Conservation (phyloP, 1,140 invertebrate species). For the Bombyx mandarina region DNA sequence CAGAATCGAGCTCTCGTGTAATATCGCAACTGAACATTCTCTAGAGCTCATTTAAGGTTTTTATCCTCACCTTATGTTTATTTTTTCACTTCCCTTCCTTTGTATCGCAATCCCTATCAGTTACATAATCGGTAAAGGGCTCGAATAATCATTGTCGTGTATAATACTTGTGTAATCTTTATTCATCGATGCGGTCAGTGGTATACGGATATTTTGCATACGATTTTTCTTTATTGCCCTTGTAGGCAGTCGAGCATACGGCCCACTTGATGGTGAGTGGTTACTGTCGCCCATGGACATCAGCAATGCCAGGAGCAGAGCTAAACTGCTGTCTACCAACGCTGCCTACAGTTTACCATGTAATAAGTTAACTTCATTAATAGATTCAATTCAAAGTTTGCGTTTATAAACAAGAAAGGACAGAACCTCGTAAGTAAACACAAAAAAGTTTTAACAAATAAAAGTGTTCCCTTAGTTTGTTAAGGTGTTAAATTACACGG, state of each 20-base stretch:
- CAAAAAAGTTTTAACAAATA: background rate
- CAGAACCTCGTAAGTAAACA: background rate
- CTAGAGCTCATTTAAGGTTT: slow-evolving; percentile 49
- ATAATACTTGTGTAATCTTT: background rate
- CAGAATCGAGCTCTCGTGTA: slow-evolving; percentile 28
- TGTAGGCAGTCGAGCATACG: no score
- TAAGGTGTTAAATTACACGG: slow-evolving; percentile 6
- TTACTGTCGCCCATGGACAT: no score
- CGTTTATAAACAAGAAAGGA: background rate
- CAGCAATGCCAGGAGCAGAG: no score
- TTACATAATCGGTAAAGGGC: slow-evolving; percentile 24
- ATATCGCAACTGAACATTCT: slow-evolving; percentile 46
- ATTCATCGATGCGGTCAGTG: background rate
- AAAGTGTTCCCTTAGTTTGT: background rate
- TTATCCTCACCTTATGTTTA: slow-evolving; percentile 44
- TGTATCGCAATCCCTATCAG: slow-evolving; percentile 34
- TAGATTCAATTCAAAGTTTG: background rate
- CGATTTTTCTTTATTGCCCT: no score
- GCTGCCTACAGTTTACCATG: background rate
- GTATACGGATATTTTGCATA: no score
- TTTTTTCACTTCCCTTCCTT: slow-evolving; percentile 42
- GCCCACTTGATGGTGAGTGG: no score
- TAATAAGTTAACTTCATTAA: background rate
- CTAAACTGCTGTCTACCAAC: no score
- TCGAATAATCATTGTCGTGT: slow-evolving; percentile 14